These are phyloP conservation scores for Halictus ligatus DNA, from an alignment of 2,888 invertebrate genomes.

Conservation along the genomic window DNA sequence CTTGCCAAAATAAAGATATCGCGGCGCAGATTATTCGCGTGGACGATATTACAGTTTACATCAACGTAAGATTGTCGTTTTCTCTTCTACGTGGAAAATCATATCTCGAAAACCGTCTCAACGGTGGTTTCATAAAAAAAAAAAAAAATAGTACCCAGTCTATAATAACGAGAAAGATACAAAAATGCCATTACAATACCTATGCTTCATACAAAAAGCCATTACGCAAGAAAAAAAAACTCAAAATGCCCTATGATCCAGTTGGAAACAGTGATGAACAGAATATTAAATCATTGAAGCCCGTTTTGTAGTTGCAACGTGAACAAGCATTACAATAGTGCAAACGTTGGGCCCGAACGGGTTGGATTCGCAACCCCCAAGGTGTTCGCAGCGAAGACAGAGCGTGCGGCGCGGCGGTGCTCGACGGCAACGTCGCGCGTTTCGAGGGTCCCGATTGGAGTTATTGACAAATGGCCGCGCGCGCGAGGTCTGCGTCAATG, in stretches of 20 bases:
- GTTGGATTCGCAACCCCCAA: neutral
- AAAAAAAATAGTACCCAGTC: too few relatives aligned
- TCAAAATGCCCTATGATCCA: too few relatives aligned
- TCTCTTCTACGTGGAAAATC: neutral
- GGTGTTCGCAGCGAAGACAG: neutral
- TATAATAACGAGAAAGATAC: too few relatives aligned
- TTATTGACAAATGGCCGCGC: conserved; percentile 39
- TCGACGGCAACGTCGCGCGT: neutral
- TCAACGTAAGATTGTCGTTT: neutral
- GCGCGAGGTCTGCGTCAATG: conserved; percentile 12
- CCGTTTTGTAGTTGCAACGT: too few relatives aligned
- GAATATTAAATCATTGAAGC: too few relatives aligned
- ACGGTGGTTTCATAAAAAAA: too few relatives aligned
- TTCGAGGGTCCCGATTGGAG: neutral
- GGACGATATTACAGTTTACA: neutral
- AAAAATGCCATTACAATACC: too few relatives aligned
- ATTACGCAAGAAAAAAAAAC: too few relatives aligned
- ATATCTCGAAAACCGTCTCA: neutral
- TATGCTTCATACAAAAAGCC: too few relatives aligned
- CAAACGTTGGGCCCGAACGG: neutral
- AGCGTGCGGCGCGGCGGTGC: neutral
- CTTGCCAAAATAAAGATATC: conserved; percentile 52
- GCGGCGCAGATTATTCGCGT: conserved; percentile 30
- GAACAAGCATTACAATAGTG: too few relatives aligned
- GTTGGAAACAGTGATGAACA: too few relatives aligned